Conservation (phyloP, 2,888 invertebrate genomes). For the Drosophila colorata region DNA sequence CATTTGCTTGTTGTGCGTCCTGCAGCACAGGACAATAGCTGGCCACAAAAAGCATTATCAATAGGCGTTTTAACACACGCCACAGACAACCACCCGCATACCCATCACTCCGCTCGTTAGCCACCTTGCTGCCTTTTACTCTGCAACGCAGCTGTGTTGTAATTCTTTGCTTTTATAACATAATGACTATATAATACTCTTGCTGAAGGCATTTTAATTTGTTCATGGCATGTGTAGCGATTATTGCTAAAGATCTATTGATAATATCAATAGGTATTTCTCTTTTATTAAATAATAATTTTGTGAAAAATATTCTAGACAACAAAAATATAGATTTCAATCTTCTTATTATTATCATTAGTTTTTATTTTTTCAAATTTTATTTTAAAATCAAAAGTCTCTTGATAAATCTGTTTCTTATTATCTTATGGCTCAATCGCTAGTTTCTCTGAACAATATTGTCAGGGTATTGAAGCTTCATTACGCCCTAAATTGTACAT, state of each 20-base stretch:
- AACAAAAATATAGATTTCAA: no score
- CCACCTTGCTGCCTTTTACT: neutral
- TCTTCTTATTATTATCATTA: no score
- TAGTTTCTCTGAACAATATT: no score
- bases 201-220: neutral
- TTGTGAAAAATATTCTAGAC: no score
- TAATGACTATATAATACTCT: neutral
- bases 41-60: slow-evolving; percentile 16
- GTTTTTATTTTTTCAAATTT: no score
- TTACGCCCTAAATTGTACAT: no score
- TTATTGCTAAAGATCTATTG: no score
- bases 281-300: no score
- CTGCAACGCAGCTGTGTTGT: slow-evolving; percentile 1
- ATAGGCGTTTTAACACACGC: slow-evolving; percentile 9
- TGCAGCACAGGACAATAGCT: slow-evolving; percentile 43
- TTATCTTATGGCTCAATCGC: no score
- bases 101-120: neutral
- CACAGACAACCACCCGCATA: neutral
- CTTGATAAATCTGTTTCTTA: no score
- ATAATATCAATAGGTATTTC: no score
- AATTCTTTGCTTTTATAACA: slow-evolving; percentile 6
- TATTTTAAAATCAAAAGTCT: no score
- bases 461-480: neutral
- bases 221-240: neutral
- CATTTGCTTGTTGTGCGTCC: slow-evolving; percentile 50